These are phyloP conservation scores for Gonioctena quinquepunctata DNA, from an alignment of 1,140 invertebrate genomes.

Conservation along the genomic window DNA sequence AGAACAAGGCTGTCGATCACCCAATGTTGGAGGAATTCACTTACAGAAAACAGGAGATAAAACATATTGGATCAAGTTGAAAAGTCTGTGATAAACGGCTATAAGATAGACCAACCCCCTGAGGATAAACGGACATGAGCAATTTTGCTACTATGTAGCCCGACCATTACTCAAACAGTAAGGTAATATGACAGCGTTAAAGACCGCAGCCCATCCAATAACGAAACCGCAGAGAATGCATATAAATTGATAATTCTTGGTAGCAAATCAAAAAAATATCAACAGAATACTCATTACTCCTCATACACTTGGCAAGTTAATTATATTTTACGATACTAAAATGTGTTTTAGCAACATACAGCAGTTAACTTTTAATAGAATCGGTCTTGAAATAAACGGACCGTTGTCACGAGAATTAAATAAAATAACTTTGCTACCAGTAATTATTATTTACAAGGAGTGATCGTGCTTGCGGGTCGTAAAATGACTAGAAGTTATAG, in stretches of 20 bases:
- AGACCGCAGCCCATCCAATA: neutral
- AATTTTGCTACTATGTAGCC: neutral
- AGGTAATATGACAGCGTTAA: neutral
- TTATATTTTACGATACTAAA: conserved; percentile 8
- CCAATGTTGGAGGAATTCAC: too few species aligned
- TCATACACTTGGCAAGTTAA: neutral
- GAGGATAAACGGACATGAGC: neutral
- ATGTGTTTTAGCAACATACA: conserved; percentile 7
- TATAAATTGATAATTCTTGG: neutral
- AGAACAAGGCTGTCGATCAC: too few species aligned
- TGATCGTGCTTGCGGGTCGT: neutral
- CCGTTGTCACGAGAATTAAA: conserved; percentile 4
- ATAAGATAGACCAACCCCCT: neutral
- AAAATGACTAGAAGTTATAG: neutral
- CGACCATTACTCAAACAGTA: neutral
- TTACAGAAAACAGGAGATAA: too few species aligned
- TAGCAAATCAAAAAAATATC: neutral
- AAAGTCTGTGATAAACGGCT: neutral
- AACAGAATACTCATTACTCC: neutral
- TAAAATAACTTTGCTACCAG: conserved; percentile 6
- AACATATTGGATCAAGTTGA: too few species aligned
- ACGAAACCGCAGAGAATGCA: neutral
- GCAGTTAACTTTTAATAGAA: conserved; percentile 9
- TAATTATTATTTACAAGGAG: conserved; percentile 8
- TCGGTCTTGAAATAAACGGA: conserved; percentile 4